phyloP scores from a whole-genome alignment of 2,888 invertebrate genomes.

The Choristoneura rosaceana region DNA sequence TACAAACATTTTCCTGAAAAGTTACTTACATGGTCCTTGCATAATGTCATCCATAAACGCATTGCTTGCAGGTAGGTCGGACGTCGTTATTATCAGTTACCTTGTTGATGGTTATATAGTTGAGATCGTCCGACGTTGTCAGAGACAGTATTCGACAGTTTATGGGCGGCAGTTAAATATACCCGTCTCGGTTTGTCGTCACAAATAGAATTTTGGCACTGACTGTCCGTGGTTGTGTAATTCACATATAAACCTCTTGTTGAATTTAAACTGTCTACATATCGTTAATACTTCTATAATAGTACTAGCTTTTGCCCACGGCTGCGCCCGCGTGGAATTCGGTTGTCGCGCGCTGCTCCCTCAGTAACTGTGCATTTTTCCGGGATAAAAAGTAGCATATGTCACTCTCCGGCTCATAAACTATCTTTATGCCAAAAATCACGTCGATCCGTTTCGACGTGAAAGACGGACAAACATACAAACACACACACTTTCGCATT shows the following conservation, averaged over 20 bases:
- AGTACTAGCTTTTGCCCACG: no score
- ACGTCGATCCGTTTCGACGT: no score
- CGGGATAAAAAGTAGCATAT: no score
- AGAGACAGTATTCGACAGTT: constrained; percentile 79
- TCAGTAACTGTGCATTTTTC: no score
- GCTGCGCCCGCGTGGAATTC: no score
- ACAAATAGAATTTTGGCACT: constrained; percentile 86
- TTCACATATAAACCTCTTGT: constrained; percentile 81
- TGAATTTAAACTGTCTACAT: constrained; percentile 70
- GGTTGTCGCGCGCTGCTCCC: no score
- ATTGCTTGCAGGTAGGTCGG: neutral
- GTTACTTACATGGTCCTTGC: no score
- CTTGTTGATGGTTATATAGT: constrained; percentile 56
- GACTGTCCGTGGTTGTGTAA: constrained; percentile 82
- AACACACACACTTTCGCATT: no score
- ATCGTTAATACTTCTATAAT: constrained; percentile 48
- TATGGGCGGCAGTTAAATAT: constrained; percentile 85
- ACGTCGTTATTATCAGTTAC: constrained; percentile 23
- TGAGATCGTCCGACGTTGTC: constrained; percentile 56
- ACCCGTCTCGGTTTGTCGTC: constrained; percentile 83
- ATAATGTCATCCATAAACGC: neutral
- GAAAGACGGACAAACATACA: no score
- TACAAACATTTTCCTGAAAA: no score
- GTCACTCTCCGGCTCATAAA: no score
- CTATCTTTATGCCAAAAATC: no score